These are phyloP conservation scores for Azemiops feae DNA, from an alignment of 2,113 vertebrate species.

Conservation along the genomic window DNA sequence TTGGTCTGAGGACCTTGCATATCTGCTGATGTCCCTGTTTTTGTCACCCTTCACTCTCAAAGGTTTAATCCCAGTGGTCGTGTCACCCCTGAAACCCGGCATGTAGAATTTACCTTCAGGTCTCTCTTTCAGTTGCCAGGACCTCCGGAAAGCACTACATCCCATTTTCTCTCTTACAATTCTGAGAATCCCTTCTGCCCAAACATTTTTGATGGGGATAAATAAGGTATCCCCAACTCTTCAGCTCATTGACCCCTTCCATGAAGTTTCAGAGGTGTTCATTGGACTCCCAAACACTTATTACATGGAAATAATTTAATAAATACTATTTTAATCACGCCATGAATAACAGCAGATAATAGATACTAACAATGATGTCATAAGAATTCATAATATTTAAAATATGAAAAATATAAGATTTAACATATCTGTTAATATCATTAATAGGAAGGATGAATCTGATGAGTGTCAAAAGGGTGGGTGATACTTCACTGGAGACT, in stretches of 20 bases:
- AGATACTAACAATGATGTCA: background rate
- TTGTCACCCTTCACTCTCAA: too few relatives aligned
- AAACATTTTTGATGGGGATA: too few relatives aligned
- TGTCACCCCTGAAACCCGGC: too few relatives aligned
- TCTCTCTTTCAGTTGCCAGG: too few relatives aligned
- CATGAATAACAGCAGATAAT: background rate
- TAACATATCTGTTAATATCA: background rate
- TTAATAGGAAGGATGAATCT: background rate
- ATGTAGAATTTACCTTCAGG: too few relatives aligned
- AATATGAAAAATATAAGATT: background rate
- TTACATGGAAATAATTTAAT: background rate
- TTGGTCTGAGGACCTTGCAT: too few relatives aligned
- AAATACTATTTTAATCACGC: background rate
- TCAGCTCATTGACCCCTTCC: background rate
- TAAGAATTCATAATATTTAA: background rate
- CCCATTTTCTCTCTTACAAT: background rate
- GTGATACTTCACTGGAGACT: background rate
- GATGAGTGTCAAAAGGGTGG: background rate
- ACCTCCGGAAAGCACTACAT: too few relatives aligned
- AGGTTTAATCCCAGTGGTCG: too few relatives aligned
- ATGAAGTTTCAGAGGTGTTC: background rate
- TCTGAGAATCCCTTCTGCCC: background rate
- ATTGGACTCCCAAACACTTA: background rate
- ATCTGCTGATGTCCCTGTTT: too few relatives aligned
- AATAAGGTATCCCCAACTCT: background rate